A percentile compares a stretch with the other conserved stretches of the same genome.
Evolutionary conservation across 1,140 invertebrate species (phyloP).

Genomic region (Cotesia typhae): DNA sequence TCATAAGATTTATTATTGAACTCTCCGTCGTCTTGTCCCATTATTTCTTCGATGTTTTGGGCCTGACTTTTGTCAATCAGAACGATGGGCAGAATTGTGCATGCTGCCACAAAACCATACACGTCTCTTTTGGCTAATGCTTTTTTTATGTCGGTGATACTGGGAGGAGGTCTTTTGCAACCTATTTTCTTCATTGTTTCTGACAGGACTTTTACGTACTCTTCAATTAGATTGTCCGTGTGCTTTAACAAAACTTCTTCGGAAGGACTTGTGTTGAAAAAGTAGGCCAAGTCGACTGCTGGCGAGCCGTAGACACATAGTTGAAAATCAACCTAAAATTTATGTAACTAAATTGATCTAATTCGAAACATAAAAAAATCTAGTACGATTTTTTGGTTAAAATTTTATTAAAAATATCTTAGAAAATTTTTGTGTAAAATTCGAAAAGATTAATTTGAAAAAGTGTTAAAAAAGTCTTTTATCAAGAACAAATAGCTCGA

Average conservation of each 20-base stretch:
- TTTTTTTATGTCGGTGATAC: conserved; percentile 52
- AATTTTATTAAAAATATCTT: too few species aligned
- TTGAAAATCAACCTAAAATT: conserved; percentile 69
- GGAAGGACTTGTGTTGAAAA: conserved; percentile 61
- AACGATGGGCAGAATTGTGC: conserved; percentile 49
- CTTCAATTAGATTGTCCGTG: conserved; percentile 56
- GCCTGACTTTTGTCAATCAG: conserved; percentile 46
- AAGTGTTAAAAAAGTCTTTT: neutral
- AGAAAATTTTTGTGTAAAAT: too few species aligned
- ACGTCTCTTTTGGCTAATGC: conserved; percentile 47
- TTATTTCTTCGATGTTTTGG: conserved; percentile 48
- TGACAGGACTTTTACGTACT: conserved; percentile 55
- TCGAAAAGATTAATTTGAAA: neutral
- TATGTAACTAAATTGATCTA: too few species aligned
- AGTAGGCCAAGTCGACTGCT: conserved; percentile 66
- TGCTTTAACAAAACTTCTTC: conserved; percentile 49
- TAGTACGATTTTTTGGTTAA: too few species aligned
- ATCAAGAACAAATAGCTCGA: neutral
- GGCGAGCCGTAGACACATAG: conserved; percentile 60
- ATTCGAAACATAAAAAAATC: too few species aligned
- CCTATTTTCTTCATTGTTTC: conserved; percentile 55
- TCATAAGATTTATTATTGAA: conserved; percentile 24
- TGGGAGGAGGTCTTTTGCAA: conserved; percentile 59
- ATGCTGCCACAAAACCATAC: conserved; percentile 50
- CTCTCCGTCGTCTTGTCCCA: conserved; percentile 29